These are phyloP conservation scores for Artemia franciscana DNA, from an alignment of 1,140 invertebrate genomes.

Conservation along the genomic window DNA sequence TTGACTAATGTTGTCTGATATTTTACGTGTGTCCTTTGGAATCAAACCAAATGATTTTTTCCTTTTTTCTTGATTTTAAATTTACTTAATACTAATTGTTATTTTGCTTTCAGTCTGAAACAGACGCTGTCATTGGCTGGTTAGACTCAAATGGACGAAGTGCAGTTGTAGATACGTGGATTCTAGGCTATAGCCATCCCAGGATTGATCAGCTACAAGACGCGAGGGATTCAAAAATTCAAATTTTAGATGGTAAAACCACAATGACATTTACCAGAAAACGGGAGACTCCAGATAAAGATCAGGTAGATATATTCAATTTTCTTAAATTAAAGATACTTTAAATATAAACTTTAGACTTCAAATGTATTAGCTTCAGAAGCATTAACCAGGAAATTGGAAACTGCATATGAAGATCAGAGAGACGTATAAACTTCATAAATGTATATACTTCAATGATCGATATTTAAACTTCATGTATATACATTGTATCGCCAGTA, in stretches of 20 bases:
- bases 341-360: too few relatives aligned
- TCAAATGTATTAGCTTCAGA: too few relatives aligned
- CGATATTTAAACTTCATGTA: too few relatives aligned
- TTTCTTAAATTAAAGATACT: too few relatives aligned
- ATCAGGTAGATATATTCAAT: constrained; percentile 26
- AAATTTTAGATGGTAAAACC: constrained; percentile 45
- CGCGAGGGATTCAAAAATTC: constrained; percentile 40
- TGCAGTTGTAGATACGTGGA: constrained; percentile 71
- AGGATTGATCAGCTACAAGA: constrained; percentile 47
- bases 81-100: not conserved
- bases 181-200: constrained; percentile 29
- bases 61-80: too few relatives aligned
- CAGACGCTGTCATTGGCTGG: constrained; percentile 65
- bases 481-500: too few relatives aligned
- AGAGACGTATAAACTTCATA: too few relatives aligned
- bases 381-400: too few relatives aligned
- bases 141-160: constrained; percentile 46
- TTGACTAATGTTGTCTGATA: too few relatives aligned
- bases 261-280: constrained; percentile 56
- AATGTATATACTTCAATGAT: too few relatives aligned
- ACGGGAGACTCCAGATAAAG: constrained; percentile 40
- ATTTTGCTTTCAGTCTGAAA: constrained; percentile 35
- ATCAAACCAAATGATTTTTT: not conserved
- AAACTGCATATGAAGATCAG: too few relatives aligned
- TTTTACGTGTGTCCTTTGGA: too few relatives aligned